Percentiles rank a stretch among this genome's conserved stretches.
Evolutionary conservation across 2,113 vertebrate species (phyloP).

Genomic region (Cyanocitta stelleri): DNA sequence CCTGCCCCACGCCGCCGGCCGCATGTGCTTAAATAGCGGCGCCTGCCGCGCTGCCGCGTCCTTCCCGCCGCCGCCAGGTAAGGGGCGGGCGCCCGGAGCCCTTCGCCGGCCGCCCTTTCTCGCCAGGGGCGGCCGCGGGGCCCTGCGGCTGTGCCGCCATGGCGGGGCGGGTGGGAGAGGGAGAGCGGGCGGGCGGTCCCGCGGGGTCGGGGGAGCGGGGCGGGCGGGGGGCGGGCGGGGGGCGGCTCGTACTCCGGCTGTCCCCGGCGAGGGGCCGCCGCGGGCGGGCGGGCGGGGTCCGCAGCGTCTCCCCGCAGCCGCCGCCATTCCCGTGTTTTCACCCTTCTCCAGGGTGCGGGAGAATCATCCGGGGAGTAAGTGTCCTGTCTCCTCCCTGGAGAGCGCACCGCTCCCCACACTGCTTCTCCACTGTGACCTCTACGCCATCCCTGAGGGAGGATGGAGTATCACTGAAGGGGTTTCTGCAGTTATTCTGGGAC

Average conservation of each 20-base stretch:
- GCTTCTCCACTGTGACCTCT: too few species aligned
- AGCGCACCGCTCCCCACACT: accelerated
- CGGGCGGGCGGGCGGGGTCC: too few species aligned
- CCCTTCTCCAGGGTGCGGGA: accelerated
- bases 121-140: too few species aligned
- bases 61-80: neutral
- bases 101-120: too few species aligned
- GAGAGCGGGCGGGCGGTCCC: neutral
- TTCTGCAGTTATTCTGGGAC: accelerated
- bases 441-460: accelerated
- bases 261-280: neutral
- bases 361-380: accelerated
- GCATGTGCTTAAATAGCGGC: too few species aligned
- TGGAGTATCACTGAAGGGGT: neutral
- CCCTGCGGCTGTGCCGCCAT: neutral
- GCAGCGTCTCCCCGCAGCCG: too few species aligned
- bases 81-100: neutral
- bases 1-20: too few species aligned
- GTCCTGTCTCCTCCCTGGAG: neutral
- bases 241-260: too few species aligned
- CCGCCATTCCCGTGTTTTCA: neutral
- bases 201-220: too few species aligned
- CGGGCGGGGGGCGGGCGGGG: too few species aligned
- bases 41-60: too few species aligned
- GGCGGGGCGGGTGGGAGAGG: neutral